These are phyloP conservation scores for Agriotes lineatus DNA, from an alignment of 2,888 invertebrate species.

Conservation along the genomic window DNA sequence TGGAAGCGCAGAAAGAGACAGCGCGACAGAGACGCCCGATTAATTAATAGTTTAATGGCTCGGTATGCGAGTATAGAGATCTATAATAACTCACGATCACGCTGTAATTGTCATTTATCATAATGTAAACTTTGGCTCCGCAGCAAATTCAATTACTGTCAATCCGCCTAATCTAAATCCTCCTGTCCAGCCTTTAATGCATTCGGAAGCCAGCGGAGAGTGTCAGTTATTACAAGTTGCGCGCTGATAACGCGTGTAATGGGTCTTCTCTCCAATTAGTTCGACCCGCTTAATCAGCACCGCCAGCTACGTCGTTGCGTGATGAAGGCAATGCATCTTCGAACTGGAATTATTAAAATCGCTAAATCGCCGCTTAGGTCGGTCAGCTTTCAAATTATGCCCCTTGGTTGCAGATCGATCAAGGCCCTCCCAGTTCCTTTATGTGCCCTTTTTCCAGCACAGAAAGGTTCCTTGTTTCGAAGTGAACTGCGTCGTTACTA, in stretches of 20 bases:
- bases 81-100: conserved; percentile 63
- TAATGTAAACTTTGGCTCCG: conserved; percentile 64
- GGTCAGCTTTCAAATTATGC: too few species aligned
- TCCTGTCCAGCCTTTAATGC: conserved; percentile 44
- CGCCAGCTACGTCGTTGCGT: background rate
- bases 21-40: conserved; percentile 48
- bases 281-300: conserved; percentile 29
- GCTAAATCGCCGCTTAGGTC: too few species aligned
- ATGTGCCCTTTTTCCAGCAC: too few species aligned
- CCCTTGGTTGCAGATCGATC: too few species aligned
- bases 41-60: conserved; percentile 63
- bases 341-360: too few species aligned
- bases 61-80: conserved; percentile 59
- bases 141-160: conserved; percentile 65
- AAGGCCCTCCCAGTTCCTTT: too few species aligned
- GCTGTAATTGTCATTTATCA: conserved; percentile 65
- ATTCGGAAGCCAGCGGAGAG: conserved; percentile 38
- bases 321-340: background rate
- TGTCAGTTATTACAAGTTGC: conserved; percentile 41
- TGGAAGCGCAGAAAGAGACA: conserved; percentile 45
- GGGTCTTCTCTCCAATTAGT: conserved; percentile 42
- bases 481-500: too few species aligned
- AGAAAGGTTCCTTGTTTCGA: too few species aligned
- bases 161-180: conserved; percentile 56
- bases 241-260: conserved; percentile 38